phyloP scores from a whole-genome alignment of 2,888 invertebrate species.

The Melanargia galathea region DNA sequence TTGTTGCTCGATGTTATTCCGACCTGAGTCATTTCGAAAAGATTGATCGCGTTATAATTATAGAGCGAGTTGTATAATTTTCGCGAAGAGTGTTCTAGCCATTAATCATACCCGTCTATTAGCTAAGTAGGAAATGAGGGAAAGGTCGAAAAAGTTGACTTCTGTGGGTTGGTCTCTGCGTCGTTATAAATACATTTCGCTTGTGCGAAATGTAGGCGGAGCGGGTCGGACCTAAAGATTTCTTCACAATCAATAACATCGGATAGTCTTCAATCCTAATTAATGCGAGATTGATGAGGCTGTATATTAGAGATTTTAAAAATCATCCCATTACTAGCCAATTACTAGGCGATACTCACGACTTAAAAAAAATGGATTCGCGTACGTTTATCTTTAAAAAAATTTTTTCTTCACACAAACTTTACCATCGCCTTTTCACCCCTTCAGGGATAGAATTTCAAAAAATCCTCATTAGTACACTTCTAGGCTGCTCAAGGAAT shows the following conservation, averaged over 20 bases:
- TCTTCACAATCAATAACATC: constrained; percentile 40
- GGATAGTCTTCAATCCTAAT: constrained; percentile 1
- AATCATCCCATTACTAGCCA: too few relatives aligned
- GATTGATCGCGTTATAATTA: constrained; percentile 70
- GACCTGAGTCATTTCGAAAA: constrained; percentile 42
- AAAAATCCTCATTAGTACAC: too few relatives aligned
- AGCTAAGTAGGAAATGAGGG: constrained; percentile 62
- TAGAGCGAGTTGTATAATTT: constrained; percentile 46
- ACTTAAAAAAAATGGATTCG: too few relatives aligned
- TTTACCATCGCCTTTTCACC: too few relatives aligned
- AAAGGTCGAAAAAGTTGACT: constrained; percentile 43
- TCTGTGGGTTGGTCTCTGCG: constrained; percentile 66
- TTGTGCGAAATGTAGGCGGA: constrained; percentile 71
- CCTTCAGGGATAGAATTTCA: too few relatives aligned
- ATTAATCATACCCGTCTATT: constrained; percentile 67
- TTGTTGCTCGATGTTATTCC: not conserved
- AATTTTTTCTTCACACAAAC: too few relatives aligned
- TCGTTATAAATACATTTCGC: constrained; percentile 78
- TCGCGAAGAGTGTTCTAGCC: constrained; percentile 50
- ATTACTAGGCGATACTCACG: too few relatives aligned
- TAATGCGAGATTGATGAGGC: constrained; percentile 4
- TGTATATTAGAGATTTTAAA: not conserved
- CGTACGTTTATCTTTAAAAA: too few relatives aligned
- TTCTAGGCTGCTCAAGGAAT: too few relatives aligned
- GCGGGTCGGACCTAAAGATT: constrained; percentile 45